A percentile compares a stretch with the other conserved stretches of the same genome.
These are phyloP conservation scores for Enoplosus armatus DNA, from an alignment of 2,797 vertebrate genomes.

Conservation along the genomic window DNA sequence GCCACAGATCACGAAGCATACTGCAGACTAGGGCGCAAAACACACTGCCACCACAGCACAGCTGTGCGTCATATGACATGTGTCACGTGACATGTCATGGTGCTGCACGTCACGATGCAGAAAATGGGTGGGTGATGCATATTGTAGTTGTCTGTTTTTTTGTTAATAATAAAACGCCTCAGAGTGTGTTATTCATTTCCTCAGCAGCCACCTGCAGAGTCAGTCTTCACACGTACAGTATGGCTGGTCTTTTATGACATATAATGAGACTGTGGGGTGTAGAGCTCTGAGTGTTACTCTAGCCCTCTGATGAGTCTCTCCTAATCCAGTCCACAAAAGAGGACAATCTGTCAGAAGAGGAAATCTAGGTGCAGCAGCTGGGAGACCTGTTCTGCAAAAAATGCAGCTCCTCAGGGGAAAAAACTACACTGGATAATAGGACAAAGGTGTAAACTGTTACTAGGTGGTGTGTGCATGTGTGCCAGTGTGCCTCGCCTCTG, in stretches of 20 bases:
- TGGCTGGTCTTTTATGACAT: slow-evolving; percentile 27
- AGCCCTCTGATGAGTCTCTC: slow-evolving; percentile 39
- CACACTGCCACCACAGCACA: slow-evolving; percentile 68
- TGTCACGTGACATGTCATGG: slow-evolving; percentile 29
- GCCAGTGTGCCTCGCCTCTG: slow-evolving; percentile 20
- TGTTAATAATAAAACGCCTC: neutral
- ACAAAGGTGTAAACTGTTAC: slow-evolving; percentile 42
- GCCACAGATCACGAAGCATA: slow-evolving; percentile 54
- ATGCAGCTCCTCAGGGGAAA: slow-evolving; percentile 40
- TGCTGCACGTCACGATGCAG: slow-evolving; percentile 3
- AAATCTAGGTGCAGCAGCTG: slow-evolving; percentile 43
- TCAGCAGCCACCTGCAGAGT: slow-evolving; percentile 30
- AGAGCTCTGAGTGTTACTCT: slow-evolving; percentile 35
- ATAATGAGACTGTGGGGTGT: slow-evolving; percentile 22
- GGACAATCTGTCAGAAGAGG: slow-evolving; percentile 40
- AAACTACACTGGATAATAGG: slow-evolving; percentile 31
- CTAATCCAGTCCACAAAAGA: slow-evolving; percentile 35
- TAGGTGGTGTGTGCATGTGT: slow-evolving; percentile 26
- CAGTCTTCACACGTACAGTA: slow-evolving; percentile 33
- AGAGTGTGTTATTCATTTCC: slow-evolving; percentile 21
- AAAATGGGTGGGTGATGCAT: neutral
- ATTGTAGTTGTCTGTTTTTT: slow-evolving; percentile 1
- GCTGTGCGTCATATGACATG: slow-evolving; percentile 49
- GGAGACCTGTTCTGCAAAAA: slow-evolving; percentile 43
- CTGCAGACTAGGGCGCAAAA: slow-evolving; percentile 67